Percentiles rank a stretch among this genome's conserved stretches.
phyloP scores from a whole-genome alignment of 2,797 vertebrate genomes.

The Enteromius trimaculatus region DNA sequence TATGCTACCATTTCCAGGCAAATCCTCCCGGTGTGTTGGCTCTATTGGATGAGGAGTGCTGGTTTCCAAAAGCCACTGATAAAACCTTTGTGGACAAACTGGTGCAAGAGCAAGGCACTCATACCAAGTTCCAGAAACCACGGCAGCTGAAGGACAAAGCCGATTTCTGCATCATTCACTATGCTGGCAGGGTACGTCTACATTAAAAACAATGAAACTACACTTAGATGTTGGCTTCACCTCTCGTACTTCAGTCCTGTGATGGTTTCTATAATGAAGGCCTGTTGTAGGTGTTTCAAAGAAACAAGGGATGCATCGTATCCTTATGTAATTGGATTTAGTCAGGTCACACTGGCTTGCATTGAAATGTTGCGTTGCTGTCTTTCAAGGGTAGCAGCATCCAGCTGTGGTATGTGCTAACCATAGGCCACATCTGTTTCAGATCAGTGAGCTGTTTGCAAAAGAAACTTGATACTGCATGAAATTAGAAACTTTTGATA shows the following conservation, averaged over 20 bases:
- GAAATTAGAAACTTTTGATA: conserved; percentile 27
- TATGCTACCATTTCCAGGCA: conserved; percentile 75
- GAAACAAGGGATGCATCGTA: background rate
- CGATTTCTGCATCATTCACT: conserved; percentile 98
- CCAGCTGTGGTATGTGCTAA: conserved; percentile 45
- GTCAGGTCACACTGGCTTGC: conserved; percentile 24
- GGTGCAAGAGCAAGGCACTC: conserved; percentile 94
- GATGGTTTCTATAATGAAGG: background rate
- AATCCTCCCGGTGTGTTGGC: conserved; percentile 95
- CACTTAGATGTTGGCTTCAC: background rate
- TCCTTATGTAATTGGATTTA: conserved; percentile 29
- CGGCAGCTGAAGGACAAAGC: conserved; percentile 98
- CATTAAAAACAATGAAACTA: background rate
- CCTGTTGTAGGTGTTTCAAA: background rate
- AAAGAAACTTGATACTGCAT: conserved; percentile 33
- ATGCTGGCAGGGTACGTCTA: conserved; percentile 89
- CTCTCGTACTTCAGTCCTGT: background rate
- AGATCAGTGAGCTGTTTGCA: conserved; percentile 44
- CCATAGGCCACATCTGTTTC: conserved; percentile 56
- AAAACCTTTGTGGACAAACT: conserved; percentile 98
- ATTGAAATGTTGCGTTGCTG: conserved; percentile 14
- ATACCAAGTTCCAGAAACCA: conserved; percentile 96
- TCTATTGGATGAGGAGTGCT: conserved; percentile 96
- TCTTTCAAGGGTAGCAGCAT: conserved; percentile 35
- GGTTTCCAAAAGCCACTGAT: conserved; percentile 99